Base-by-base conservation (phyloP, 2,888 invertebrate genomes). In the Aphidius colemani region DNA sequence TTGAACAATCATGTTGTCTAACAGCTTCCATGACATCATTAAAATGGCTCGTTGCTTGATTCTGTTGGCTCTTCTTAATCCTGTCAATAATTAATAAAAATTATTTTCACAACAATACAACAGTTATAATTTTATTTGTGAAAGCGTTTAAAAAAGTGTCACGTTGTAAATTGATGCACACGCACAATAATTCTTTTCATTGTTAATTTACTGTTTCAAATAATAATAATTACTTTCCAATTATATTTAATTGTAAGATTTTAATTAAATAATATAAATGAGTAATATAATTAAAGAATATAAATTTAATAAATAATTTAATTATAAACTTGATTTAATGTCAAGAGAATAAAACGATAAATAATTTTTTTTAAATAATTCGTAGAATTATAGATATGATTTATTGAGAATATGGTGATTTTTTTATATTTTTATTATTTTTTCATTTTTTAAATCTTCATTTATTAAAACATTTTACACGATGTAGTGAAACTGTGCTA, bases 11-110 rank as follows among this genome's bases (percentile, higher is more conserved):
- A 83, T 88, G 87, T 77, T 85, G 85, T 70, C 88, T 86, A 71
- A 90, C 88, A 66, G 91, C 90, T 9, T 88, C 86, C 89, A 90
- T 90, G 59, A 91, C 91, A 81, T 91, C 90, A 56, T 88, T 87
- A 65, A 91, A 86, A 78, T 91, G 90, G 72, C 86, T 85, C 9
- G 89, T 87, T 69, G 91, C 89, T 44, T 85, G 84, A 7, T 84
- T 81, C 18, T 84, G 85, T 72, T 86, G 85, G 74, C 80, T 87
- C 75, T 84, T 88, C 83, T 85, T 88, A 67, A 90, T 86, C 82
- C 91, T 91, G 63, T 39, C 66, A 67, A 64, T 66, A 61, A 66
- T 69, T 58, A 67, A 59, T 44, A 7, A 40, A 18, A 1, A 18
- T 18, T 18, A 18, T 18, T 18, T 57, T 30, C 53, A 8, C 46